phyloP scores from a whole-genome alignment of 2,888 invertebrate genomes.

The Cerastis leucographa region DNA sequence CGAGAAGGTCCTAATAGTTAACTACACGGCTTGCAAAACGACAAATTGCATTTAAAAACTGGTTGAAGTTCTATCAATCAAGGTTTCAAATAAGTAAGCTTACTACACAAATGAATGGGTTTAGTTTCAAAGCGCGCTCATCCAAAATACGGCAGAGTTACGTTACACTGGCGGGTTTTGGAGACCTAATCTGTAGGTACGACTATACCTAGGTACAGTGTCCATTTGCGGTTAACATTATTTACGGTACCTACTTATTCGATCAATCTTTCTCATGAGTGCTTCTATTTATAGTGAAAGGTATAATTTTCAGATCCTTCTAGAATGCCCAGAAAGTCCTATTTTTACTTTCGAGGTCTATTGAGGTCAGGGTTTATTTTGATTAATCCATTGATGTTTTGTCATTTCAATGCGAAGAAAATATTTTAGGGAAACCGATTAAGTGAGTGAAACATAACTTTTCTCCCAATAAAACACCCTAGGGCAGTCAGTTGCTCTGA shows the following conservation, averaged over 20 bases:
- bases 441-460: constrained; percentile 54
- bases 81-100: constrained; percentile 35
- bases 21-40: background rate
- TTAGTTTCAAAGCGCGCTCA: constrained; percentile 25
- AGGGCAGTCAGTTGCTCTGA: constrained; percentile 60
- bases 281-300: constrained; percentile 14
- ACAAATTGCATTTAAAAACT: constrained; percentile 7
- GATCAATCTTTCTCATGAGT: constrained; percentile 32
- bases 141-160: constrained; percentile 20
- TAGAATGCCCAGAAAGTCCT: constrained; percentile 4
- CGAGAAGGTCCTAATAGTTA: background rate
- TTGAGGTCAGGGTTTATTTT: constrained; percentile 1
- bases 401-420: background rate
- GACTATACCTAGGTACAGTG: background rate
- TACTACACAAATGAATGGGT: constrained; percentile 33
- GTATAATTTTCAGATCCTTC: constrained; percentile 2
- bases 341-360: constrained; percentile 4
- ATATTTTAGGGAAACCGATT: constrained; percentile 44
- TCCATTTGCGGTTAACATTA: background rate
- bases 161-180: constrained; percentile 11
- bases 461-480: constrained; percentile 59
- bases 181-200: background rate
- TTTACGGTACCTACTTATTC: background rate
- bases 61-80: constrained; percentile 30
- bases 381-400: background rate